A percentile compares a stretch with the other conserved stretches of the same genome.
Evolutionary conservation across 2,113 vertebrate species (phyloP).

Genomic region (Gambusia holbrooki): DNA sequence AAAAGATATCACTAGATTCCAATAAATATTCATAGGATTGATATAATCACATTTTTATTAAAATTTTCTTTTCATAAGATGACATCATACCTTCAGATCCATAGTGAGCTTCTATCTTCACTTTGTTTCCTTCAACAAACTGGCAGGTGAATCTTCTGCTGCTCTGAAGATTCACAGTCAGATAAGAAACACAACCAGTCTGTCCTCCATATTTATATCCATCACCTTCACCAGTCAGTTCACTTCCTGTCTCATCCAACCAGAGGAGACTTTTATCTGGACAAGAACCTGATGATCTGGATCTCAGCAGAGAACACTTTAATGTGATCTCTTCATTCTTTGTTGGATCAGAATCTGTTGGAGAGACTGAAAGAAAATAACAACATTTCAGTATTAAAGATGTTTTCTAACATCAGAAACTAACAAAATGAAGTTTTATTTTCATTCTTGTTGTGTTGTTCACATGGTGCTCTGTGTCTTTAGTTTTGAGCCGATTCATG

Average conservation of each 20-base stretch:
- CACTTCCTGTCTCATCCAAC: slow-evolving; percentile 17
- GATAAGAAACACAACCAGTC: neutral
- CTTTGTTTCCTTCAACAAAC: rapidly evolving
- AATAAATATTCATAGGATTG: neutral
- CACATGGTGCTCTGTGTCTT: no score
- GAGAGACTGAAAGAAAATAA: slow-evolving; percentile 17
- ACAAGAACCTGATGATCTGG: rapidly evolving
- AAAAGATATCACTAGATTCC: no score
- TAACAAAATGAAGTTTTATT: no score
- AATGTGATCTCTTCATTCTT: slow-evolving; percentile 21
- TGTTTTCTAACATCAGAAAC: no score
- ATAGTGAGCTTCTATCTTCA: slow-evolving; percentile 19
- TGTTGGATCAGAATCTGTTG: neutral
- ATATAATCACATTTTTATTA: neutral
- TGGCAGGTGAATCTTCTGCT: slow-evolving; percentile 39
- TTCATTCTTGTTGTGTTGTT: no score
- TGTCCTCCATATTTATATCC: no score
- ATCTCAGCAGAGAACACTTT: slow-evolving; percentile 18
- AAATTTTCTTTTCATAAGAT: neutral
- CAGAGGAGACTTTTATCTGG: slow-evolving; percentile 11
- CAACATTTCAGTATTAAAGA: neutral
- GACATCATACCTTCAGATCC: slow-evolving; percentile 5
- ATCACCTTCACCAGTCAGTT: neutral
- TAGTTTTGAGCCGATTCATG: no score
- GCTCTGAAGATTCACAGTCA: slow-evolving; percentile 29